Conservation (phyloP, 2,113 vertebrate species). For the Butorides virescens region DNA sequence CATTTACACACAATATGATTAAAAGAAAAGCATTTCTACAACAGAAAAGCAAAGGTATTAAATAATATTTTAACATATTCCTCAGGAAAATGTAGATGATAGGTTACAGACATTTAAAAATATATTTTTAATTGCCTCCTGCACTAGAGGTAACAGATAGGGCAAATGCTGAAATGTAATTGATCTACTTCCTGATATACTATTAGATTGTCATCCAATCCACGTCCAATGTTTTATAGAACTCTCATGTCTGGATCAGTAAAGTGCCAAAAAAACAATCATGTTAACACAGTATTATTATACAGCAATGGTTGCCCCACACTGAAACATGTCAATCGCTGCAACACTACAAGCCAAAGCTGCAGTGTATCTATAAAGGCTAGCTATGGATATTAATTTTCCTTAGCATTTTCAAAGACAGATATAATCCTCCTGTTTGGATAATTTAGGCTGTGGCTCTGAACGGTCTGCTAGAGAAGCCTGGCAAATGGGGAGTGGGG, state of each 20-base stretch:
- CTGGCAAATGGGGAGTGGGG: neutral
- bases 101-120: neutral
- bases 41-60: neutral
- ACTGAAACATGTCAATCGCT: neutral
- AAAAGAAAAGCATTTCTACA: neutral
- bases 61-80: neutral
- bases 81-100: neutral
- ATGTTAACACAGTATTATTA: neutral
- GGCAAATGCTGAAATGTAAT: neutral
- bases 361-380: neutral
- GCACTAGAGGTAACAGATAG: neutral
- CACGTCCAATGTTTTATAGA: neutral
- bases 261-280: neutral
- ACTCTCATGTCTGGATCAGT: neutral
- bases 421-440: neutral
- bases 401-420: neutral
- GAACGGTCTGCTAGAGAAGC: neutral
- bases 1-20: neutral
- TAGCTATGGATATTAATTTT: neutral
- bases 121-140: neutral
- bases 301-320: neutral
- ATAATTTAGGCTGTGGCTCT: neutral
- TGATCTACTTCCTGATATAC: neutral
- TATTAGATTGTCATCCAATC: neutral
- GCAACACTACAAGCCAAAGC: neutral